Evolutionary conservation across 2,888 invertebrate genomes (phyloP).

Genomic region (Octonoba sinensis): DNA sequence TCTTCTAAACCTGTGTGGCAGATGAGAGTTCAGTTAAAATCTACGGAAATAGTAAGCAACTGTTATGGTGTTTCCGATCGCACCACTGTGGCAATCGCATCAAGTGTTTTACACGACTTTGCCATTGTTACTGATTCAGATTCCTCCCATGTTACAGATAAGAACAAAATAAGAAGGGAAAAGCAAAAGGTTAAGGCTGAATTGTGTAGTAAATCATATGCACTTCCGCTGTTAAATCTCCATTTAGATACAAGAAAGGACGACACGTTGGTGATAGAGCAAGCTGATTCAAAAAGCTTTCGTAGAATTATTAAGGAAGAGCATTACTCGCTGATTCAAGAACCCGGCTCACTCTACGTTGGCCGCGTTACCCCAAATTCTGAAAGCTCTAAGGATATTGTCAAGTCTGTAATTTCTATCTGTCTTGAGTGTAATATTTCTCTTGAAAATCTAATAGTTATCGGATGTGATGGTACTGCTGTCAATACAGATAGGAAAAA

Average conservation of each 20-base stretch:
- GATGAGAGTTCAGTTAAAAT: slow-evolving; percentile 12
- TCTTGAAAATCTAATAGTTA: not conserved
- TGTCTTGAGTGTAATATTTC: not conserved
- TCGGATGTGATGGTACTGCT: slow-evolving; percentile 6
- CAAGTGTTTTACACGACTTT: slow-evolving; percentile 16
- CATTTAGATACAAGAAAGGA: slow-evolving; percentile 19
- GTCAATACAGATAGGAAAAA: not conserved
- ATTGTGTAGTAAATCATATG: slow-evolving; percentile 4
- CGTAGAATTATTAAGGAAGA: not conserved
- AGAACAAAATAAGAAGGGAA: slow-evolving; percentile 21
- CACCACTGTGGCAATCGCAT: slow-evolving; percentile 7
- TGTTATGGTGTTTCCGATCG: slow-evolving; percentile 17
- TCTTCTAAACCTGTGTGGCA: not conserved
- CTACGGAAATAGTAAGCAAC: slow-evolving; percentile 13
- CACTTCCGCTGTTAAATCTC: slow-evolving; percentile 7
- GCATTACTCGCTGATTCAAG: not conserved
- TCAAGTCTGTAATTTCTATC: no score
- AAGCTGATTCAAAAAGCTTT: not conserved
- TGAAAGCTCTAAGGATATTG: slow-evolving; percentile 1
- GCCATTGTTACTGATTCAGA: slow-evolving; percentile 1
- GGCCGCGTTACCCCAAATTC: not conserved
- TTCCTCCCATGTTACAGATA: slow-evolving; percentile 9
- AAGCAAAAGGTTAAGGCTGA: slow-evolving; percentile 11
- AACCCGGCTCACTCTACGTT: not conserved
- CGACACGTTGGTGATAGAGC: not conserved